phyloP scores from a whole-genome alignment of 2,797 vertebrate species.

The Lithobates pipiens region DNA sequence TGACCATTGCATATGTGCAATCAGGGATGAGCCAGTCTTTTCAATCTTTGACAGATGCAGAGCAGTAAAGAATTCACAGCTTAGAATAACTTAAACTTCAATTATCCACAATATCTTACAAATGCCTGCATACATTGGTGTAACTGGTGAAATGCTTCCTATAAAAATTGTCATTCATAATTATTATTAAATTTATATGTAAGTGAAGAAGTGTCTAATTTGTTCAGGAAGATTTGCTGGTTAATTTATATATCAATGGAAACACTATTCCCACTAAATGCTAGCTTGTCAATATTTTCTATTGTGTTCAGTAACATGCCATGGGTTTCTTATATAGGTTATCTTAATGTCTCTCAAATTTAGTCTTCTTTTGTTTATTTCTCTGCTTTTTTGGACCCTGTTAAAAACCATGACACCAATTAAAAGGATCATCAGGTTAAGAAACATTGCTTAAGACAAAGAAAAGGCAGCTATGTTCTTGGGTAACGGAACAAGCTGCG shows the following conservation, averaged over 20 bases:
- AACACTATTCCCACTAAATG: no score
- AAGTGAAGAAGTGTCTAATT: background rate
- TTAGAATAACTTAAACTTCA: background rate
- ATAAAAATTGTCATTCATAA: background rate
- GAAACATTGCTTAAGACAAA: slow-evolving; percentile 67
- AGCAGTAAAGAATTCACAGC: background rate
- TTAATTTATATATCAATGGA: background rate
- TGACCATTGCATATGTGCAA: background rate
- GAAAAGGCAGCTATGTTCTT: slow-evolving; percentile 67
- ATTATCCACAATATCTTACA: background rate
- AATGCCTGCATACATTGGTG: background rate
- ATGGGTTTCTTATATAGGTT: no score
- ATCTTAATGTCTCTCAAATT: background rate
- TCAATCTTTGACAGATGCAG: background rate
- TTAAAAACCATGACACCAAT: slow-evolving; percentile 45
- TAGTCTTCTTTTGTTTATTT: background rate
- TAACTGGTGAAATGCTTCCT: background rate
- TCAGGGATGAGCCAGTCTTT: background rate
- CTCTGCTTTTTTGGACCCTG: slow-evolving; percentile 1
- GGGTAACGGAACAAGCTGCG: slow-evolving; percentile 64
- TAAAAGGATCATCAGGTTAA: slow-evolving; percentile 57
- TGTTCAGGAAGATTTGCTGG: background rate
- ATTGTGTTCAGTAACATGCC: background rate
- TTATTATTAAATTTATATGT: background rate
- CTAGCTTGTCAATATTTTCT: no score